Evolutionary conservation across 2,797 vertebrate genomes (phyloP).

Genomic region (Telmatherina bonti): DNA sequence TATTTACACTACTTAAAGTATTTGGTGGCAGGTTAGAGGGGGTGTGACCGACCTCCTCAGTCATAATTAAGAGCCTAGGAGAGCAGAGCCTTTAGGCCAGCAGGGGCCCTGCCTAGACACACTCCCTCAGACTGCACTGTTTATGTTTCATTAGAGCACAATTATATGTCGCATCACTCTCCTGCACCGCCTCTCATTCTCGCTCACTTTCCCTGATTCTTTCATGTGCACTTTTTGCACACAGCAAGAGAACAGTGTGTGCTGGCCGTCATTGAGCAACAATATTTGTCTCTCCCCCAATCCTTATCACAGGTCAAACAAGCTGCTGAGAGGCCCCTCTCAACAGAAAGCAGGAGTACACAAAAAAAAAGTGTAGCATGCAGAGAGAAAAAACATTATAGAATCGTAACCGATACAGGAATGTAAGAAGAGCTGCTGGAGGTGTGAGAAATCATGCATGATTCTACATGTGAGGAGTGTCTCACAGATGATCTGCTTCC

Average conservation of each 20-base stretch:
- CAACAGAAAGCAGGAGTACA: constrained; percentile 24
- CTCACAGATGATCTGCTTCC: constrained; percentile 56
- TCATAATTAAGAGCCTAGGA: constrained; percentile 80
- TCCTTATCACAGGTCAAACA: constrained; percentile 69
- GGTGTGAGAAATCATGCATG: constrained; percentile 17
- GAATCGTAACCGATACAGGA: constrained; percentile 44
- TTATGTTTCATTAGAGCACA: constrained; percentile 80
- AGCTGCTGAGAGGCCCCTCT: constrained; percentile 62
- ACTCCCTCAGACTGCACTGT: constrained; percentile 75
- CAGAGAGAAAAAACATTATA: constrained; percentile 26
- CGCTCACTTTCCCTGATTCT: constrained; percentile 49
- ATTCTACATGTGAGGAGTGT: constrained; percentile 50
- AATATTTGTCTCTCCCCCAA: constrained; percentile 39
- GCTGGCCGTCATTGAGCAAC: constrained; percentile 40
- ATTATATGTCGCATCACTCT: constrained; percentile 77
- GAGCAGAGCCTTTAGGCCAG: constrained; percentile 76
- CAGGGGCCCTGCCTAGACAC: constrained; percentile 69
- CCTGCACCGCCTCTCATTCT: constrained; percentile 48
- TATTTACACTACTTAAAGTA: constrained; percentile 73
- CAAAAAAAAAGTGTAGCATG: constrained; percentile 23
- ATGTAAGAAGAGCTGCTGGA: constrained; percentile 34
- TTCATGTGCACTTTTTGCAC: constrained; percentile 26
- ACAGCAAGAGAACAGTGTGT: constrained; percentile 46
- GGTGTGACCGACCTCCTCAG: constrained; percentile 74
- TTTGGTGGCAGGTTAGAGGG: constrained; percentile 70